Percentiles rank a stretch among this genome's conserved stretches.
Conservation (phyloP, 30 jellyfish, hydroid and myxozoan species). For the Rhopilema esculentum region DNA sequence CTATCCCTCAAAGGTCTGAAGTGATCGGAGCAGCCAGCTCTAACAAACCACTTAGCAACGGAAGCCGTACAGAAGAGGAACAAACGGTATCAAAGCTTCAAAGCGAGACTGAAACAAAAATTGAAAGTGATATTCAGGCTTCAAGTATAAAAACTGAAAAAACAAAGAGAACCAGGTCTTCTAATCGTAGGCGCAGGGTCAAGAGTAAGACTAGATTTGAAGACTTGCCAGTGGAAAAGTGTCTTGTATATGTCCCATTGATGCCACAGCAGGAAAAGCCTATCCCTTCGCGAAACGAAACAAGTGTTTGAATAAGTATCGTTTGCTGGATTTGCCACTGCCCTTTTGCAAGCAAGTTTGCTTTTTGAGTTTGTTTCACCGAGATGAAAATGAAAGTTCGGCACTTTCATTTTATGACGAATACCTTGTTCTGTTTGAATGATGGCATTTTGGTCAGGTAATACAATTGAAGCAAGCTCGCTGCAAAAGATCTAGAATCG, state of each 20-base stretch:
- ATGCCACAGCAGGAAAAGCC: slow-evolving; percentile 56
- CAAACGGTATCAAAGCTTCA: slow-evolving; percentile 10
- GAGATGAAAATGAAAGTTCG: not conserved
- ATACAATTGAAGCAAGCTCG: no score
- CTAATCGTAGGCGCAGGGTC: slow-evolving; percentile 45
- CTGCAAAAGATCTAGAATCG: no score
- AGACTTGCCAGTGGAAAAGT: slow-evolving; percentile 69
- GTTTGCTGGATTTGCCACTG: not conserved
- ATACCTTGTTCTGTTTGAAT: no score
- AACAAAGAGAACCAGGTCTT: slow-evolving; percentile 13
- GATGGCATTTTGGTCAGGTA: no score
- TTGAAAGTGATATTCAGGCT: slow-evolving; percentile 1
- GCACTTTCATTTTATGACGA: no score
- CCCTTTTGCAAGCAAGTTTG: not conserved
- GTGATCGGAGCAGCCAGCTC: slow-evolving; percentile 51
- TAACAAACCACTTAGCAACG: slow-evolving; percentile 42
- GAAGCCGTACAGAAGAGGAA: slow-evolving; percentile 52
- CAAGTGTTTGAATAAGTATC: slow-evolving; percentile 68
- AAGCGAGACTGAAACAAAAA: slow-evolving; percentile 25
- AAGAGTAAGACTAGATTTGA: slow-evolving; percentile 60
- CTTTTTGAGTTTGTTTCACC: not conserved
- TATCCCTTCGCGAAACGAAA: slow-evolving; percentile 68
- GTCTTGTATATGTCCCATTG: slow-evolving; percentile 82
- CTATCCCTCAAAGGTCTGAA: slow-evolving; percentile 61
- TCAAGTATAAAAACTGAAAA: slow-evolving; percentile 35